Conservation (phyloP, 2,797 vertebrate genomes). For the Xerus rutilus region DNA sequence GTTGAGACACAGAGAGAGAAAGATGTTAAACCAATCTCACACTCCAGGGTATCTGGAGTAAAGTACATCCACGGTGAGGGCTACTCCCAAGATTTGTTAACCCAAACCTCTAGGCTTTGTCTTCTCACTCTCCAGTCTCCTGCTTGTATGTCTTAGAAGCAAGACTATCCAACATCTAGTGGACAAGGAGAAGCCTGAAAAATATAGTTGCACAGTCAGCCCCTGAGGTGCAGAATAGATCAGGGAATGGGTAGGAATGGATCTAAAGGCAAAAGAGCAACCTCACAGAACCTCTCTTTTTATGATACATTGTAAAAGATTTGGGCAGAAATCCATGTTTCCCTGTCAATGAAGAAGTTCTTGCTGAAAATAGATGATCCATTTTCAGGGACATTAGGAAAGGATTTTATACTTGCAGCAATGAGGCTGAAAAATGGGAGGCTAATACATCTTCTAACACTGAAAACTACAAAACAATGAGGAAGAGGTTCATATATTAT, state of each 20-base stretch:
- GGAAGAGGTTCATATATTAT: neutral
- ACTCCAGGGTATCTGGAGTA: neutral
- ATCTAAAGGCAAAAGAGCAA: neutral
- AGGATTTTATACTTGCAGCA: neutral
- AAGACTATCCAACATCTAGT: neutral
- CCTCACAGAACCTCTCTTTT: neutral
- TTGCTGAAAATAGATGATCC: neutral
- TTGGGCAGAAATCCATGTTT: neutral
- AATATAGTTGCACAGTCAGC: neutral
- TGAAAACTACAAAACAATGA: neutral
- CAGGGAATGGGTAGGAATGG: neutral
- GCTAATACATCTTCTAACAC: neutral
- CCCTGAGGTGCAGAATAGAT: neutral
- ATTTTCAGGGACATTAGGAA: neutral
- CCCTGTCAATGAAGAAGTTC: neutral
- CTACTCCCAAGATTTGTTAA: neutral
- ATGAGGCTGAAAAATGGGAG: slow-evolving; percentile 8
- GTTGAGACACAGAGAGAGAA: neutral
- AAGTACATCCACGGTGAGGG: neutral
- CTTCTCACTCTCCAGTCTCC: neutral
- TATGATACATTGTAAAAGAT: neutral
- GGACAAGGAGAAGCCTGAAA: neutral
- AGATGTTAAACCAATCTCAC: neutral
- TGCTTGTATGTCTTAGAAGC: neutral
- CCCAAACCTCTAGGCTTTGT: neutral